Base-by-base conservation (phyloP, 2,888 invertebrate species). In the Campoletis raptor region DNA sequence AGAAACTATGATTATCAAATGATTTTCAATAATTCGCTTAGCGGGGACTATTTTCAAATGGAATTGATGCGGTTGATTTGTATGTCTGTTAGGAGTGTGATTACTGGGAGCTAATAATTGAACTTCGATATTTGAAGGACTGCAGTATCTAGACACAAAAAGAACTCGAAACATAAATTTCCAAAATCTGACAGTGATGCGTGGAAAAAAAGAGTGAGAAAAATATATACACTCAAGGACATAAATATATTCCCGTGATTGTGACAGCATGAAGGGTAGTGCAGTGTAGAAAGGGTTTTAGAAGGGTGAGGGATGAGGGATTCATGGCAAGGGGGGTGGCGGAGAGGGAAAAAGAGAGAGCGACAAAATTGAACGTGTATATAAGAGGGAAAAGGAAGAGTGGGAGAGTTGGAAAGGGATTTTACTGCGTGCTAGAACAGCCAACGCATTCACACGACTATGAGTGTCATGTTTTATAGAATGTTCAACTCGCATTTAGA, bases 391-490 rank as follows among this genome's bases (percentile, higher is more conserved):
- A 61, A 15, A 37, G 18, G 9, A 6, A 42, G 45, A 36, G n/a
- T 48, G 15, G 61, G 42, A 48, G 24, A 40, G 21, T 24, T n/a
- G 70, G 67, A 83, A 83, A 82, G 70, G 88, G 89, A 85, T 85
- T 87, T 89, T 88, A 86, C 87, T 88, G 89, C 89, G 85, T 87
- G 89, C 90, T 90, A 86, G 81, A 89, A 86, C 80, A 70, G 72
- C 61, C 54, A 73, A 79, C 74, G 74, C 79, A 82, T 85, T 88
- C 89, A 89, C 87, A 89, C 88, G 87, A 89, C 88, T 40, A 69
- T 54, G 90, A 91, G 91, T 91, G 89, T 85, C 90, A 87, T 91
- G 91, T 92, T 92, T 91, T 91, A 91, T 91, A 91, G 90, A 91
- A 92, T 91, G 92, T 90, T 91, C 89, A 92, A 92, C 90, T 77